Evolutionary conservation across 1,140 invertebrate species (phyloP), one percentile per base, ranked within the genome.

Genomic region (Drosophila pandora): DNA sequence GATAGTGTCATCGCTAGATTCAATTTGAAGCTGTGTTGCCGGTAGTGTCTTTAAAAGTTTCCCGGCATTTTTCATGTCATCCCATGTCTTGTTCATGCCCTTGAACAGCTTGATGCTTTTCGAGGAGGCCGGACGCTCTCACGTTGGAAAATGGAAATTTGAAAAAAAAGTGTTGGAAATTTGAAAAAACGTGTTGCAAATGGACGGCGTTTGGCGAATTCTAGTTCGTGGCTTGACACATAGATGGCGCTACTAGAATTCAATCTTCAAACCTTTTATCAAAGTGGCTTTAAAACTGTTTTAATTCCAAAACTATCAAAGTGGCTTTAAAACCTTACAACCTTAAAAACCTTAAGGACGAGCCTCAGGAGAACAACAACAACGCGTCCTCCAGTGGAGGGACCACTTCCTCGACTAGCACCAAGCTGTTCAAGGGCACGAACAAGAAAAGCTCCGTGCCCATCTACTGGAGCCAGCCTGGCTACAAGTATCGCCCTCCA

Each of bases 381-480:
- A 79, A 76, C 21, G 50, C n/a, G 12, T 22, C 57, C 2, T 56
- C 56, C 2, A 48, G 56, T 4, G 41, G 45, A 17, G 45, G 49
- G 12, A 5, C 39, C 45, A 13, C 63, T 47, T 43, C 57, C 34
- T 92, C 91, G 82, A 92, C 93, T 41, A 96, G 94, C 92, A 94
- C 94, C 47, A 90, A 91, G 30, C 75, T 94, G 3, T 94, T 94
- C 83, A 93, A 94, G 62, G 93, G 93, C 77, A 93, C 94, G 62
- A 94, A 94, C 73, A 94, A 94, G 93, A 98, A 97, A 10, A 98
- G 98, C 0, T 99, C 98, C 2, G 97, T 99, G 21, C 98, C 98
- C 2, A 94, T 99, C 21, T 99, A 96, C 92, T 99, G 98, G 98
- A 98, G 96, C 81, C 98, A 99, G 92, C 96, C 97, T 0, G 98